These are phyloP conservation scores for Cyprinodon tularosa DNA, from an alignment of 2,113 vertebrate species.

Conservation along the genomic window DNA sequence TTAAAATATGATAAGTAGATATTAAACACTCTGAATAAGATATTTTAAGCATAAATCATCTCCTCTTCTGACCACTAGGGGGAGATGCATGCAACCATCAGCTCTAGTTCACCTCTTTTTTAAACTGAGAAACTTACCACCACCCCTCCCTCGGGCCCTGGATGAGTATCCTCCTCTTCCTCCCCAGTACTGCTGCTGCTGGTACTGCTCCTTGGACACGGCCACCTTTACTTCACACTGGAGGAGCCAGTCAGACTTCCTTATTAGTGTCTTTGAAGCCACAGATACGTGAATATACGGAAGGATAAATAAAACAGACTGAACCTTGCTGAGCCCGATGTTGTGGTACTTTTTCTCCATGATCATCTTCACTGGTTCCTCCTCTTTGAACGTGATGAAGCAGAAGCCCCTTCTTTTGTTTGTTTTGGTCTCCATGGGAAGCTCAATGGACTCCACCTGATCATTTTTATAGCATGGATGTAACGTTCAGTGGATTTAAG, in stretches of 20 bases:
- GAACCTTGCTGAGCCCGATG: slow-evolving; percentile 97
- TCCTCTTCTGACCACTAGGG: background rate
- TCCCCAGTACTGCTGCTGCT: slow-evolving; percentile 97
- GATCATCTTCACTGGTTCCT: slow-evolving; percentile 95
- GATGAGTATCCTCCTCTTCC: slow-evolving; percentile 89
- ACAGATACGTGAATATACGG: background rate
- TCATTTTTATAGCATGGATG: background rate
- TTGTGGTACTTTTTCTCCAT: slow-evolving; percentile 99
- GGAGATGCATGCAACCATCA: background rate
- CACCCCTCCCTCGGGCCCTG: slow-evolving; percentile 91
- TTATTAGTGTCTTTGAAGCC: background rate
- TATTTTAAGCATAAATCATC: background rate
- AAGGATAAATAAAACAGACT: background rate
- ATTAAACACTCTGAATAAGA: no score
- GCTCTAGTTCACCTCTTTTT: no score
- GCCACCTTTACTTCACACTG: slow-evolving; percentile 99
- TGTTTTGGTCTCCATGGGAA: slow-evolving; percentile 99
- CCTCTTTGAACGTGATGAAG: slow-evolving; percentile 98
- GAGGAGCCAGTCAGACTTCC: background rate
- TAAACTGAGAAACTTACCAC: slow-evolving; percentile 68
- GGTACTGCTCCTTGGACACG: slow-evolving; percentile 98
- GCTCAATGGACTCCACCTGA: slow-evolving; percentile 96
- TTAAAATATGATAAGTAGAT: no score
- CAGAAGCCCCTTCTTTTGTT: slow-evolving; percentile 98
- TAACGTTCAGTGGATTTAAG: background rate